These are phyloP conservation scores for Gasterosteus aculeatus DNA, from an alignment of 2,113 vertebrate species.

Conservation along the genomic window DNA sequence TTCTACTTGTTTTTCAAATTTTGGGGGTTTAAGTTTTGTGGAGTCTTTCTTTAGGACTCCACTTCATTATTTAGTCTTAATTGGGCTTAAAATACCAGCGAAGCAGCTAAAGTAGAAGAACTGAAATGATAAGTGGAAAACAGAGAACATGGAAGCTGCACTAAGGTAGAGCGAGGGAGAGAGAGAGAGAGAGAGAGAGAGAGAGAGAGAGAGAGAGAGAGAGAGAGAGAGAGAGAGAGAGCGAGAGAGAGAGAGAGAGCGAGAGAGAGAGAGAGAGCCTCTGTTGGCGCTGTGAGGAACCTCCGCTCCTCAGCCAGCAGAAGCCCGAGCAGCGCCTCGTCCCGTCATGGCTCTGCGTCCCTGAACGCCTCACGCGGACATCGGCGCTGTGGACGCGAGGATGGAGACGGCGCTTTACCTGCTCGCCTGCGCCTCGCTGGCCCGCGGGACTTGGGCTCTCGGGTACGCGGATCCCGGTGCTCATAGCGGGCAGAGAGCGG, in stretches of 20 bases:
- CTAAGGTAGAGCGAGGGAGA: no score
- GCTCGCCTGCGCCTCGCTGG: conserved; percentile 41
- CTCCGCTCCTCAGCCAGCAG: conserved; percentile 17
- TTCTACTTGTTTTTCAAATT: neutral
- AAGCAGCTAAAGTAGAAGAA: conserved; percentile 1
- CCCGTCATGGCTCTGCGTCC: conserved; percentile 29
- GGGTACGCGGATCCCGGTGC: conserved; percentile 66
- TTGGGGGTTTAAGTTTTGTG: neutral
- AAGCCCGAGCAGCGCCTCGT: conserved; percentile 5
- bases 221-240: neutral
- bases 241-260: neutral
- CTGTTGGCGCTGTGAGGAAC: conserved; percentile 55
- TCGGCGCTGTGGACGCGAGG: conserved; percentile 12
- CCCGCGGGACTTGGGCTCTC: conserved; percentile 47
- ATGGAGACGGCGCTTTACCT: conserved; percentile 73
- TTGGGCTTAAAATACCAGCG: neutral
- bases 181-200: neutral
- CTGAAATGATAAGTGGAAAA: neutral
- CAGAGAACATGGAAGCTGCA: neutral
- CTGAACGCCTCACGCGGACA: neutral
- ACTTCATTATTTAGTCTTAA: neutral
- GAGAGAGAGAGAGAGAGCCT: conserved; percentile 17
- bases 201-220: conserved; percentile 11
- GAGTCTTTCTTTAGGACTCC: neutral
- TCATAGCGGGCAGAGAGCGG: conserved; percentile 69